phyloP scores from a whole-genome alignment of 2,113 vertebrate species.

The Hyla sarda region DNA sequence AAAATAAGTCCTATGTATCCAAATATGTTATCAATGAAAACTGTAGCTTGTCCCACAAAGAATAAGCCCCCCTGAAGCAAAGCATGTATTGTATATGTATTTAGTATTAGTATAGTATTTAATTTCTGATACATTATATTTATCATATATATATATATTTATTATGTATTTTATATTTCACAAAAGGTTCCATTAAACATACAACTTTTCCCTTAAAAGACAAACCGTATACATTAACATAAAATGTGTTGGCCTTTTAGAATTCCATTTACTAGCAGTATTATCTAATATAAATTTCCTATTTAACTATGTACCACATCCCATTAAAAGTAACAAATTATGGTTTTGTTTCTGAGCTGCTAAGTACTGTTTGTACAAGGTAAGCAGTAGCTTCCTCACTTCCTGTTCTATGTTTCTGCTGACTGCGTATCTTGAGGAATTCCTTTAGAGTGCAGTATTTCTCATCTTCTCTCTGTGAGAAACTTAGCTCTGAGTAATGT shows the following conservation, averaged over 20 bases:
- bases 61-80: too few relatives aligned
- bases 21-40: too few relatives aligned
- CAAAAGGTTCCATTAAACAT: too few relatives aligned
- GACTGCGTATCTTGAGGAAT: not conserved
- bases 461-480: constrained; percentile 35
- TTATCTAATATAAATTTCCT: not conserved
- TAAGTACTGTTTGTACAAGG: not conserved
- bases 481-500: constrained; percentile 5
- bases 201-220: too few relatives aligned
- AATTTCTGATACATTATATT: too few relatives aligned
- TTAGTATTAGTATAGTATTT: too few relatives aligned
- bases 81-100: too few relatives aligned
- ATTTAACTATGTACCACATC: not conserved
- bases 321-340: not conserved
- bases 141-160: too few relatives aligned
- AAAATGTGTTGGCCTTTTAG: not conserved
- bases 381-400: not conserved
- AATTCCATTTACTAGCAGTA: not conserved
- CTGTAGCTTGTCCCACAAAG: too few relatives aligned
- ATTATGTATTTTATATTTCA: too few relatives aligned
- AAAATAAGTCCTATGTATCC: too few relatives aligned
- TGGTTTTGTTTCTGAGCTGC: not conserved
- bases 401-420: constrained; percentile 25
- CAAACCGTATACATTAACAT: too few relatives aligned
- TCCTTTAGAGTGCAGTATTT: not conserved